A percentile compares a stretch with the other conserved stretches of the same genome.
Evolutionary conservation across 2,888 invertebrate species (phyloP).

Genomic region (Philaethria dido): DNA sequence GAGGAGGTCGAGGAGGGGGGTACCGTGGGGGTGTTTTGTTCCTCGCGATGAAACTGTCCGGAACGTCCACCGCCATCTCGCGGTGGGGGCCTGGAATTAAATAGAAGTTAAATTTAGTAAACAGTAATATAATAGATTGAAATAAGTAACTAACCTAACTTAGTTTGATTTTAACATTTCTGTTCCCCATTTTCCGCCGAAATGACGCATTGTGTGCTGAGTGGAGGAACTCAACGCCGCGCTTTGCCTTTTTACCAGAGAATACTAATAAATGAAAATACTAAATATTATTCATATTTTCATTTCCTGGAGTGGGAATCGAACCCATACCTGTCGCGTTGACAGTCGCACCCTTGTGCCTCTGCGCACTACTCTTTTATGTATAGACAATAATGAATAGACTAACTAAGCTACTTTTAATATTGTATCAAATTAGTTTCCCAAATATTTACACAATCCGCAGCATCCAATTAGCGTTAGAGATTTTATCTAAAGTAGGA

Average conservation of each 20-base stretch:
- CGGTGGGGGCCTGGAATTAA: conserved; percentile 91
- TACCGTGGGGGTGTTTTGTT: conserved; percentile 96
- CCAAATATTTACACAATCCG: conserved; percentile 26
- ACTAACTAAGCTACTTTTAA: conserved; percentile 3
- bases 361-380: too few species aligned
- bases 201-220: too few species aligned
- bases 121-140: background rate
- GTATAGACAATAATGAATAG: background rate
- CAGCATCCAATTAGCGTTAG: conserved; percentile 27
- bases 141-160: background rate
- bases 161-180: too few species aligned
- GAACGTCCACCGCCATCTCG: conserved; percentile 99
- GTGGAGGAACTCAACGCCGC: too few species aligned
- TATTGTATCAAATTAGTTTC: conserved; percentile 9
- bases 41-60: conserved; percentile 95
- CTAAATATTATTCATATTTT: too few species aligned
- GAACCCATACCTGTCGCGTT: too few species aligned
- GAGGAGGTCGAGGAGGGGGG: conserved; percentile 90
- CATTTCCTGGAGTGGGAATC: too few species aligned
- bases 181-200: too few species aligned
- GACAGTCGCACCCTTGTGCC: too few species aligned
- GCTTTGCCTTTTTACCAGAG: too few species aligned
- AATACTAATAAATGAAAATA: too few species aligned
- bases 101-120: background rate
- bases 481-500: conserved; percentile 26